phyloP scores from a whole-genome alignment of 2,113 vertebrate genomes.

The Sinocyclocheilus anophthalmus region DNA sequence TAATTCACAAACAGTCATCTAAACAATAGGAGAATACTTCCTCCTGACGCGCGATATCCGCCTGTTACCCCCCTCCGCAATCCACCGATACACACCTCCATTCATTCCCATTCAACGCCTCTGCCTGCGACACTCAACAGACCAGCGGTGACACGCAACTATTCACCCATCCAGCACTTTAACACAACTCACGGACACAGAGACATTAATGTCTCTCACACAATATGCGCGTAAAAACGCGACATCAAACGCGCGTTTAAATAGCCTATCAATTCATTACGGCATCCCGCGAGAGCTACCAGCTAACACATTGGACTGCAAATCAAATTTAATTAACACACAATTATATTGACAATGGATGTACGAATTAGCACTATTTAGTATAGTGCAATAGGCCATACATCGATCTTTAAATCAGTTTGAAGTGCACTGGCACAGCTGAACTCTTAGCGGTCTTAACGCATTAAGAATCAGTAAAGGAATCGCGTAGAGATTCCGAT shows the following conservation, averaged over 20 bases:
- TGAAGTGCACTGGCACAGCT: neutral
- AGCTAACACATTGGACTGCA: neutral
- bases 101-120: constrained; percentile 48
- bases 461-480: neutral
- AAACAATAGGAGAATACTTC: constrained; percentile 47
- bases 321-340: neutral
- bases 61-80: constrained; percentile 41
- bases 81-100: constrained; percentile 45
- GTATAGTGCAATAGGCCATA: no score
- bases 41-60: constrained; percentile 42
- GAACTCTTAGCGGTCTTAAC: neutral
- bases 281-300: neutral
- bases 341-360: neutral
- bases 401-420: neutral
- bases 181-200: constrained; percentile 22
- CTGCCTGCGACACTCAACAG: neutral
- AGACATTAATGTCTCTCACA: neutral
- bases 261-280: neutral
- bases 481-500: neutral
- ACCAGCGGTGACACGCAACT: constrained; percentile 6
- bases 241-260: neutral
- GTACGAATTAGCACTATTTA: neutral
- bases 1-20: constrained; percentile 24
- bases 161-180: neutral
- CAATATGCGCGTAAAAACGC: neutral